phyloP scores from a whole-genome alignment of 2,797 vertebrate genomes.

The Acrossocheilus fasciatus region DNA sequence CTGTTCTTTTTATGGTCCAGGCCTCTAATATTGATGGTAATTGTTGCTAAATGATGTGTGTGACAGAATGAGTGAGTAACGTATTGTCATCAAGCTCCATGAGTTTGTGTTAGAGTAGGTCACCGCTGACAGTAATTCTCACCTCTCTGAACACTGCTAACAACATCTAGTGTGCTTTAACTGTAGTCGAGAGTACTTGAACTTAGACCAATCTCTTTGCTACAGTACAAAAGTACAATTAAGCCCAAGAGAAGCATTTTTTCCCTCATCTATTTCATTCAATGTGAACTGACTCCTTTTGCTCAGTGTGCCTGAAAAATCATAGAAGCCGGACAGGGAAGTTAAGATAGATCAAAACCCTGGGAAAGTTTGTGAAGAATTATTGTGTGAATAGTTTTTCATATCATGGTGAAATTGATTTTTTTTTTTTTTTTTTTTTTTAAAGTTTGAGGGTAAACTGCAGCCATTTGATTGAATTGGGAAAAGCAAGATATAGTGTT shows the following conservation, averaged over 20 bases:
- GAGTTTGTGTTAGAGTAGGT: constrained; percentile 42
- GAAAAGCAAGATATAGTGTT: constrained; percentile 14
- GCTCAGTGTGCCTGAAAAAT: background rate
- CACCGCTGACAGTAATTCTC: constrained; percentile 10
- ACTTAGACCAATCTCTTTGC: constrained; percentile 22
- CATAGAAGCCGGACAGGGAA: background rate
- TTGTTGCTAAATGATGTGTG: constrained; percentile 71
- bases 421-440: background rate
- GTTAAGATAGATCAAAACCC: background rate
- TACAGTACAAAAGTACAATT: constrained; percentile 26
- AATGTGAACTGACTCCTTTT: background rate
- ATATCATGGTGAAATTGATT: constrained; percentile 39
- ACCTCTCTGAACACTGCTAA: constrained; percentile 40
- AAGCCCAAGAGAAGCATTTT: background rate
- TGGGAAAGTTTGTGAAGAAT: background rate
- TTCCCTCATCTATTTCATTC: background rate
- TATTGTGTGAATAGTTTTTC: constrained; percentile 12
- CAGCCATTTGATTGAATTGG: background rate
- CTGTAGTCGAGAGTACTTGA: constrained; percentile 46
- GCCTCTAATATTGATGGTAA: constrained; percentile 69
- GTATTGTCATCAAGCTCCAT: constrained; percentile 61
- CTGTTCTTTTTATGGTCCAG: constrained; percentile 66
- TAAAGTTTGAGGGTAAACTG: constrained; percentile 13
- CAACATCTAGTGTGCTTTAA: constrained; percentile 44
- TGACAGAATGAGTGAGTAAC: constrained; percentile 64